These are phyloP conservation scores for Augochlorella aurata DNA, from an alignment of 2,888 invertebrate species.

Conservation along the genomic window DNA sequence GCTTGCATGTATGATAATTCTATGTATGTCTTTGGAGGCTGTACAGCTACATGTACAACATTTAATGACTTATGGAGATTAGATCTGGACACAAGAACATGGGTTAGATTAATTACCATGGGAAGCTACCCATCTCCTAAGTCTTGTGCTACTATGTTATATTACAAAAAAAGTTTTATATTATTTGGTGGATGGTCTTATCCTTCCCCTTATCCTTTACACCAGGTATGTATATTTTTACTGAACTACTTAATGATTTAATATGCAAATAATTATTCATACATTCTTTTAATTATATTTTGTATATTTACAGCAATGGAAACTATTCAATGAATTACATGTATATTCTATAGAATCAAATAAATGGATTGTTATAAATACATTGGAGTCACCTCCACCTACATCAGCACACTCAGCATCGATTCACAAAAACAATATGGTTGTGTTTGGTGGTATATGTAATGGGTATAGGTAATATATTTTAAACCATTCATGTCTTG, in stretches of 20 bases:
- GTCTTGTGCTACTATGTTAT: constrained; percentile 96
- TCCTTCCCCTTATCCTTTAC: constrained; percentile 92
- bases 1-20: constrained; percentile 92
- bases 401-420: constrained; percentile 97
- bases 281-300: not conserved
- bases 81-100: constrained; percentile 92
- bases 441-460: constrained; percentile 89
- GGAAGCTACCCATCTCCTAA: constrained; percentile 97
- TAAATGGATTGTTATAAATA: constrained; percentile 89
- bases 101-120: constrained; percentile 92
- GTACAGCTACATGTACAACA: constrained; percentile 95
- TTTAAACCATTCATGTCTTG: not conserved
- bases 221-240: constrained; percentile 84
- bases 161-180: constrained; percentile 91
- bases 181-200: constrained; percentile 98
- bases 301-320: constrained; percentile 84
- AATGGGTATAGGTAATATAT: constrained; percentile 73
- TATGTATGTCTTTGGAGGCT: constrained; percentile 98
- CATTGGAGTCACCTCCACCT: constrained; percentile 87
- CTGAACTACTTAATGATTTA: not conserved
- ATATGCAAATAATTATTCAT: not conserved
- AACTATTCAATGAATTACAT: constrained; percentile 96
- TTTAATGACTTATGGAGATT: constrained; percentile 98
- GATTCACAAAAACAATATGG: constrained; percentile 91
- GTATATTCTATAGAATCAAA: constrained; percentile 91